Evolutionary conservation across 2,797 vertebrate species (phyloP).

Genomic region (Australoheros facetus): DNA sequence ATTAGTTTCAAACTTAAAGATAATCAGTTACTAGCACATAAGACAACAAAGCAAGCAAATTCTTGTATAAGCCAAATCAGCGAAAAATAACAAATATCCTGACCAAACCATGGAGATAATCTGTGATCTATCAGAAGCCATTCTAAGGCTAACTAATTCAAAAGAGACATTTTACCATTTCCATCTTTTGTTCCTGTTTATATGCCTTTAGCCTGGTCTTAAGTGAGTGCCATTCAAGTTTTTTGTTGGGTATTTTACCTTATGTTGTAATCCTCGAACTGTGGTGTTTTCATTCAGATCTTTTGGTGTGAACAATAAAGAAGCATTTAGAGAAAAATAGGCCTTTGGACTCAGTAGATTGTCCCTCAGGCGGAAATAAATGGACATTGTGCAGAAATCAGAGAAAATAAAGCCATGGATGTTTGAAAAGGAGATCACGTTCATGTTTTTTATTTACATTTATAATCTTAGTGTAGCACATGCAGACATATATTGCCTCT

Average conservation of each 20-base stretch:
- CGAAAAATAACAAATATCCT: not conserved
- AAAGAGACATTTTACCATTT: conserved; percentile 24
- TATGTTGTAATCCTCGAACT: conserved; percentile 1
- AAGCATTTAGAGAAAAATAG: not conserved
- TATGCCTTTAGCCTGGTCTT: conserved; percentile 16
- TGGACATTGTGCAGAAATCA: not conserved
- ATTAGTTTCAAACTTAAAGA: not conserved
- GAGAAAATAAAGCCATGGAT: conserved; percentile 1
- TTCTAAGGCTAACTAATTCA: conserved; percentile 35
- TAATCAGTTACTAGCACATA: not conserved
- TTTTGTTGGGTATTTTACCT: conserved; percentile 14
- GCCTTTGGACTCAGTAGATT: not conserved
- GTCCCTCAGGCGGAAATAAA: conserved; percentile 1
- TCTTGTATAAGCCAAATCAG: not conserved
- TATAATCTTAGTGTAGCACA: conserved; percentile 6
- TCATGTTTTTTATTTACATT: not conserved
- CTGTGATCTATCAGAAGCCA: conserved; percentile 7
- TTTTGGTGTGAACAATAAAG: conserved; percentile 1
- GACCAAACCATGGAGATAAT: not conserved
- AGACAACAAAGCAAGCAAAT: not conserved
- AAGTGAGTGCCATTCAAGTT: conserved; percentile 37
- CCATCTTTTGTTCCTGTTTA: conserved; percentile 42
- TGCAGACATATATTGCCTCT: not conserved
- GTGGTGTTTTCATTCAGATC: conserved; percentile 1
- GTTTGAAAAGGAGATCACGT: not conserved